Evolutionary conservation across 2,888 invertebrate species (phyloP).

Genomic region (Mystacides longicornis): DNA sequence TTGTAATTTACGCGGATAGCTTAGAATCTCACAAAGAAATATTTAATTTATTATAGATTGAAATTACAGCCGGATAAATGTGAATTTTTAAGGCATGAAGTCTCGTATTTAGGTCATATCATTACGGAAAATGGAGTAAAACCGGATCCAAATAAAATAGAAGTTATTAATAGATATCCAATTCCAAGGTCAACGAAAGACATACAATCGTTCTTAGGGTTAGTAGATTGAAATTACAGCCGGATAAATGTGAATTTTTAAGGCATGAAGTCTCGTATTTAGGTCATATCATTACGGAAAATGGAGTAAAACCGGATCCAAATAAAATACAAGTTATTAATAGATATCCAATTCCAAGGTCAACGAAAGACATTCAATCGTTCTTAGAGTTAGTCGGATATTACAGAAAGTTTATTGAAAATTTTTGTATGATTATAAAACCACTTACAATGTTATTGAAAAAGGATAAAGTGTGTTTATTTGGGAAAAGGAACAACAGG

Average conservation of each 20-base stretch:
- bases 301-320: background rate
- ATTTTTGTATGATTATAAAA: background rate
- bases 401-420: background rate
- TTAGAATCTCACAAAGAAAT: background rate
- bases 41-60: background rate
- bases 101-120: conserved; percentile 30
- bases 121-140: conserved; percentile 27
- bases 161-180: conserved; percentile 24
- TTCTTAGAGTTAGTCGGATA: conserved; percentile 3
- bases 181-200: conserved; percentile 22
- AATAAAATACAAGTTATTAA: background rate
- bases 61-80: too few species aligned
- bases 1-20: background rate
- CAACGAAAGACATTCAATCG: conserved; percentile 1
- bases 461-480: background rate
- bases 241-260: too few species aligned
- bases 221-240: too few species aligned
- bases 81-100: conserved; percentile 28
- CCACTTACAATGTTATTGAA: background rate
- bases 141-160: conserved; percentile 25
- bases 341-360: conserved; percentile 4
- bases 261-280: conserved; percentile 1
- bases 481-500: background rate
- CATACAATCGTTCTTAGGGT: conserved; percentile 28
- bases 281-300: background rate